Evolutionary conservation across 2,888 invertebrate genomes (phyloP).

Genomic region (Agriopis leucophaearia): DNA sequence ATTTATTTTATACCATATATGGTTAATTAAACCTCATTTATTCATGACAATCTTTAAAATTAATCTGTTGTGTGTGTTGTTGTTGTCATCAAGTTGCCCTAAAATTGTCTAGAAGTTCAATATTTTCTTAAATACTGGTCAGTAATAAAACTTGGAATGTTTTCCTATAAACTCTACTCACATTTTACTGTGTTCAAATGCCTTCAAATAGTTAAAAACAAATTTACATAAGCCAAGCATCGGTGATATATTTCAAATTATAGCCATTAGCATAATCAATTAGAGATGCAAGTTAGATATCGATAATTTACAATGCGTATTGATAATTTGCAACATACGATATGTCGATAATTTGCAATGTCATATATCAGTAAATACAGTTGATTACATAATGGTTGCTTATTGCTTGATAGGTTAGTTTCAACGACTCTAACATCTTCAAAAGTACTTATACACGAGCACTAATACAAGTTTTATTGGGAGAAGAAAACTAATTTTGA

Average conservation of each 20-base stretch:
- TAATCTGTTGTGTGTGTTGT: too few species aligned
- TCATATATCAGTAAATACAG: too few species aligned
- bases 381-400: too few species aligned
- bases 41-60: conserved; percentile 19
- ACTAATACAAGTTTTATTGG: too few species aligned
- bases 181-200: conserved; percentile 17
- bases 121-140: conserved; percentile 23
- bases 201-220: conserved; percentile 20
- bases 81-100: conserved; percentile 18
- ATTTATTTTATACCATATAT: conserved; percentile 15
- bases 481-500: background rate
- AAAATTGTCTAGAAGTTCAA: conserved; percentile 26
- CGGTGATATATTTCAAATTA: conserved; percentile 36
- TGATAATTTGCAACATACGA: too few species aligned
- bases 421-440: too few species aligned
- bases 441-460: too few species aligned
- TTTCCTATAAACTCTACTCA: conserved; percentile 23
- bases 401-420: too few species aligned
- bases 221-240: conserved; percentile 39
- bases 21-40: conserved; percentile 24
- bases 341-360: too few species aligned
- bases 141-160: conserved; percentile 39
- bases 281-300: conserved; percentile 18
- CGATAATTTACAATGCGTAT: background rate
- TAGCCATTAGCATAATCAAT: conserved; percentile 31